Conservation (phyloP, 2,888 invertebrate species). For the Drosophila stalkeri region DNA sequence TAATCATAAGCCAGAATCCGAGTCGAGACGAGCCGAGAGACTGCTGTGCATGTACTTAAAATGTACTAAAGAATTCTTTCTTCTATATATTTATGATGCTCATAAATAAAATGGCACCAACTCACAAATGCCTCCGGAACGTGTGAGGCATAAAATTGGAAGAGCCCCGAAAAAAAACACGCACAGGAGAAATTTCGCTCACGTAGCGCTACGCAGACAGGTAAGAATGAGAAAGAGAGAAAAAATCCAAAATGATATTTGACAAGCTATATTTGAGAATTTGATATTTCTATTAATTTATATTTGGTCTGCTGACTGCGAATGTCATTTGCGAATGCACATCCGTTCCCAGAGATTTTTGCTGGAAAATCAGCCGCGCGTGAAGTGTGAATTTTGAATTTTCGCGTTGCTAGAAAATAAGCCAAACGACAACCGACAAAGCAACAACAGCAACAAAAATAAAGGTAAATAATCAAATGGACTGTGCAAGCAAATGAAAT, state of each 20-base stretch:
- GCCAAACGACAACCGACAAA: slow-evolving; percentile 20
- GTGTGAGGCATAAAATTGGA: slow-evolving; percentile 75
- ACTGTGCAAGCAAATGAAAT: slow-evolving; percentile 77
- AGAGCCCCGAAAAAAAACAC: slow-evolving; percentile 23
- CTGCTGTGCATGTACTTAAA: slow-evolving; percentile 51
- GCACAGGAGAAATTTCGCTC: slow-evolving; percentile 48
- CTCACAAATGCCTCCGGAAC: slow-evolving; percentile 53
- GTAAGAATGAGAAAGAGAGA: slow-evolving; percentile 14
- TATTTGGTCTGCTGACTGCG: slow-evolving; percentile 48
- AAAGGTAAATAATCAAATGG: slow-evolving; percentile 69
- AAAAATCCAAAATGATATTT: slow-evolving; percentile 23
- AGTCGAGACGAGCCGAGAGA: background rate
- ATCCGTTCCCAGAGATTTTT: slow-evolving; percentile 64
- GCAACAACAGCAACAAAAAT: slow-evolving; percentile 7
- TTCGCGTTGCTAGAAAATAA: slow-evolving; percentile 34
- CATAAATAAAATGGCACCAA: slow-evolving; percentile 73
- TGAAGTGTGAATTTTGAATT: slow-evolving; percentile 52
- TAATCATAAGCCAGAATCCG: slow-evolving; percentile 63
- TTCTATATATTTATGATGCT: slow-evolving; percentile 73
- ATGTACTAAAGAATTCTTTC: slow-evolving; percentile 51
- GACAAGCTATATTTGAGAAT: slow-evolving; percentile 55
- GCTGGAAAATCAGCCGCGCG: slow-evolving; percentile 60
- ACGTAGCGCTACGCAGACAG: slow-evolving; percentile 57
- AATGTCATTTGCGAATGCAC: slow-evolving; percentile 39
- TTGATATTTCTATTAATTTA: slow-evolving; percentile 78